These are phyloP conservation scores for Armadillidium nasatum DNA, from an alignment of 1,140 invertebrate species.

Conservation along the genomic window DNA sequence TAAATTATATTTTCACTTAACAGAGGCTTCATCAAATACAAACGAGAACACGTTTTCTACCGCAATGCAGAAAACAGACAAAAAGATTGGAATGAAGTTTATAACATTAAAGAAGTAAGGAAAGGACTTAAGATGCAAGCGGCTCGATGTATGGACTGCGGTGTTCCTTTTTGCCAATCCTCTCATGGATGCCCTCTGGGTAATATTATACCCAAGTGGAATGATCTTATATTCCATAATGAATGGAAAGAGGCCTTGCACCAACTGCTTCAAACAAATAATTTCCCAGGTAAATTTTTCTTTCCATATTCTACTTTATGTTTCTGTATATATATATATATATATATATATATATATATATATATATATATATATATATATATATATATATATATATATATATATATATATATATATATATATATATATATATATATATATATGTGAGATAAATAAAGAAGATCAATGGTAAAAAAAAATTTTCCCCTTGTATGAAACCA, in stretches of 20 bases:
- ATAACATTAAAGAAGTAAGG: conserved; percentile 76
- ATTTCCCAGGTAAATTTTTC: conserved; percentile 72
- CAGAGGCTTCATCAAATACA: conserved; percentile 94
- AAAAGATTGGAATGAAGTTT: conserved; percentile 96
- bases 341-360: too few relatives aligned
- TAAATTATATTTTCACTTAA: conserved; percentile 38
- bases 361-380: too few relatives aligned
- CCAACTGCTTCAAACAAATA: conserved; percentile 95
- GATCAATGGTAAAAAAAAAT: too few relatives aligned
- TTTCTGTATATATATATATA: too few relatives aligned
- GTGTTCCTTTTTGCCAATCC: conserved; percentile 97
- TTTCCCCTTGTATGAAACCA: too few relatives aligned
- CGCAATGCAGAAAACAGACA: conserved; percentile 72
- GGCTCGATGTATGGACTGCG: conserved; percentile 98
- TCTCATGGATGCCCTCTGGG: conserved; percentile 94
- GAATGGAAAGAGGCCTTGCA: conserved; percentile 96
- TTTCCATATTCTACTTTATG: too few relatives aligned
- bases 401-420: too few relatives aligned
- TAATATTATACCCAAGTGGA: conserved; percentile 99
- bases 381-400: too few relatives aligned
- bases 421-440: too few relatives aligned
- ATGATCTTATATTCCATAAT: conserved; percentile 88
- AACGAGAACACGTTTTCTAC: conserved; percentile 78
- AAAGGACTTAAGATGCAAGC: conserved; percentile 86
- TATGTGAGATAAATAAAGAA: too few relatives aligned